Percentiles rank a stretch among this genome's conserved stretches.
Evolutionary conservation across 1,140 invertebrate species (phyloP).

Genomic region (Himalopsyche phryganea): DNA sequence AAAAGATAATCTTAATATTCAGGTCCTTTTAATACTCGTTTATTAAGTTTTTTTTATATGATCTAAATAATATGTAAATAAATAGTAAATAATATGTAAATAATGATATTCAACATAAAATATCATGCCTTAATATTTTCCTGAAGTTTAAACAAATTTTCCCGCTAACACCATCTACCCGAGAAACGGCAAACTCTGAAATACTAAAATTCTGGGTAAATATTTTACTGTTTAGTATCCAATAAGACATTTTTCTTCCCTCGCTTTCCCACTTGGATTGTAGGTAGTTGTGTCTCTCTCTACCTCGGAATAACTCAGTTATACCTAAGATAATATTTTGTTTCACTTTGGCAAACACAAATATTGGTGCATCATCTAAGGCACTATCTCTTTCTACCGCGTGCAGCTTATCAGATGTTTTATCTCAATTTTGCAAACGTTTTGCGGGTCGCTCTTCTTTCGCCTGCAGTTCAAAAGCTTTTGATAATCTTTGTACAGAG

Average conservation of each 20-base stretch:
- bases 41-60: too few species aligned
- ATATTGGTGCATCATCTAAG: neutral
- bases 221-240: conserved; percentile 31
- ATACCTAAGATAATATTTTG: conserved; percentile 10
- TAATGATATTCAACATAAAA: too few species aligned
- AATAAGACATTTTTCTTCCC: conserved; percentile 29
- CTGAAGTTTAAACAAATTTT: conserved; percentile 3
- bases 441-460: too few species aligned
- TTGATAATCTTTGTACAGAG: too few species aligned
- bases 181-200: conserved; percentile 23
- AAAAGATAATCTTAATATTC: too few species aligned
- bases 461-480: too few species aligned
- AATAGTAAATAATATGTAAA: too few species aligned
- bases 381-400: neutral
- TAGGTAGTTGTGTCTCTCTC: conserved; percentile 4
- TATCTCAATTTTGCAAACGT: too few species aligned
- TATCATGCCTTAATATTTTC: neutral
- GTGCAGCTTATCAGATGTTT: too few species aligned
- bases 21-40: too few species aligned
- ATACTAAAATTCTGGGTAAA: conserved; percentile 26
- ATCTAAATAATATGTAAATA: too few species aligned
- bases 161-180: conserved; percentile 31
- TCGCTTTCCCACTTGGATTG: conserved; percentile 10
- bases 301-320: neutral
- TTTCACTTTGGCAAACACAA: conserved; percentile 11